Evolutionary conservation across 2,888 invertebrate species (phyloP), one percentile per base, ranked within the genome.

Genomic region (Empis livida): DNA sequence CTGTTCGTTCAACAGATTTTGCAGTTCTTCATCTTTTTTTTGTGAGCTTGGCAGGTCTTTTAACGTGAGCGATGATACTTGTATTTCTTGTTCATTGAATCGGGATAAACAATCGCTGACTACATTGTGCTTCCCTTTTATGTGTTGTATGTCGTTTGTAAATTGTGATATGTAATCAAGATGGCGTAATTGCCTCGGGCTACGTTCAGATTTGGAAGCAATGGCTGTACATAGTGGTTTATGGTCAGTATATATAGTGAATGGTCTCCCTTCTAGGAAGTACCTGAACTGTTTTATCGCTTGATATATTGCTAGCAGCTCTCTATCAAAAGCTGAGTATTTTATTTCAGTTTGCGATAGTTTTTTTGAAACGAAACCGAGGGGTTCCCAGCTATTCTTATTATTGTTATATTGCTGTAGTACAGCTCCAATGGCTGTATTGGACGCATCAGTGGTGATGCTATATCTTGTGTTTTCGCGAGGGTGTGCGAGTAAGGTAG

Each of bases 271-370:
- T 54, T 70, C 68, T 0, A 68, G 41, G 55, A 63, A 57, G 20
- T 62, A 54, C 5, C 59, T 50, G 50, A 68, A 70, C 45, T 63
- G 52, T 43, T 58, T 57, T 1, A 68, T 54, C 1, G 61, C 58
- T 23, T 54, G 49, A 44, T 64, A 68, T 1, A 65, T 61, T 0
- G 63, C 64, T 5, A 66, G 52, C 0, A 68, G 56, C 53, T 66
- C 63, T 9, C 63, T 31, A 46, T 70, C 65, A 50, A 64, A 67
- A 16, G 57, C 59, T n/a, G 60, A 57, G 40, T 66, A 68, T 5
- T 61, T 62, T 10, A 27, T 42, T 48, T 68, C 58, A 67, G 49
- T 30, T 61, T 62, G 65, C 67, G 5, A 66, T 57, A 2, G n/a
- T n/a, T n/a, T n/a, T n/a, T n/a, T n/a, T n/a, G n/a, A n/a, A n/a